Conservation (phyloP, 2,113 vertebrate species). For the Capricornis sumatraensis region DNA sequence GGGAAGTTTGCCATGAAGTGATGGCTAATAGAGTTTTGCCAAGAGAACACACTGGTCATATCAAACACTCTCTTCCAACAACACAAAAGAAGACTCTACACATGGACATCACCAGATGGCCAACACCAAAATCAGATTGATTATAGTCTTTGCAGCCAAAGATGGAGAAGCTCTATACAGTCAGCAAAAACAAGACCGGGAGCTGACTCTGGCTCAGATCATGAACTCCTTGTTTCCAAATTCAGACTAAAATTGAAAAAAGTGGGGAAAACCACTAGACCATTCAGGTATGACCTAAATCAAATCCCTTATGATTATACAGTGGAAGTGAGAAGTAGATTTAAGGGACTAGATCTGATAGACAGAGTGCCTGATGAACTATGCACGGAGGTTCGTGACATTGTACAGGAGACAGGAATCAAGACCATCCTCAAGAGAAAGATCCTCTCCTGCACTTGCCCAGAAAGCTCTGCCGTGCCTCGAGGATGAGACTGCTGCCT, state of each 20-base stretch:
- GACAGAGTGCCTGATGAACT: neutral
- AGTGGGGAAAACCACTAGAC: neutral
- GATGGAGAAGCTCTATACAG: neutral
- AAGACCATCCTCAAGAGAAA: neutral
- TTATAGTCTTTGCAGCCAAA: neutral
- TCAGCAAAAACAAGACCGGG: neutral
- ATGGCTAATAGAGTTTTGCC: neutral
- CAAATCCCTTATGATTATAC: neutral
- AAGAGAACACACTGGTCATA: neutral
- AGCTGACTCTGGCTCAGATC: neutral
- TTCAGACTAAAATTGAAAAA: neutral
- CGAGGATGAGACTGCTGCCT: neutral
- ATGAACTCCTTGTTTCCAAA: neutral
- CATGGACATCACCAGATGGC: neutral
- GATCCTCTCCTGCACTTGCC: neutral
- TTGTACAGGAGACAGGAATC: neutral
- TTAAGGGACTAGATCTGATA: neutral
- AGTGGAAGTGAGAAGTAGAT: neutral
- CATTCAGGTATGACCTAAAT: neutral
- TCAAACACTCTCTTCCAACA: neutral
- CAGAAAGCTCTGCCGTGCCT: neutral
- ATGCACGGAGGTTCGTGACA: neutral
- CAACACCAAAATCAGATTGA: neutral
- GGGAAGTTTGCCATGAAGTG: neutral
- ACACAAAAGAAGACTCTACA: neutral